Evolutionary conservation across 2,888 invertebrate genomes (phyloP), one percentile per base, ranked within the genome.

Genomic region (Agriotes lineatus): DNA sequence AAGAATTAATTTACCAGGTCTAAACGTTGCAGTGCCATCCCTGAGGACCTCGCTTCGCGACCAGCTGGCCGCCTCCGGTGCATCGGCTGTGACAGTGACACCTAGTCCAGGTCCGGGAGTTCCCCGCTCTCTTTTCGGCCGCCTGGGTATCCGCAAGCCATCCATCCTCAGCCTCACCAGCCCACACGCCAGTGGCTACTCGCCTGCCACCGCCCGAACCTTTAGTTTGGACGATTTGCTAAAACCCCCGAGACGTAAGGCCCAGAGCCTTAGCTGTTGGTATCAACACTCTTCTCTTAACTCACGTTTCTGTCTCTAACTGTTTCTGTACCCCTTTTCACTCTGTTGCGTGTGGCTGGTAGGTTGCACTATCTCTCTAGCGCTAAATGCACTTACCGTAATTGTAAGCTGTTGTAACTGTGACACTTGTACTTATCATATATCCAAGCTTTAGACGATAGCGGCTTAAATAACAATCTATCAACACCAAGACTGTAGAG

Each of bases 161-260:
- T 93, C 93, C 85, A 90, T 93, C 87, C 88, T 93, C 86, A 92
- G 92, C 87, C 90, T 92, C 86, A 90, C 91, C 89, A 88, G 90
- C 86, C 87, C 88, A 87, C 84, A 85, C 85, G 82, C 85, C 83
- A 81, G 84, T 81, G 82, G 82, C 75, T 82, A 82, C 76, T 79
- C 84, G 77, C 85, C 86, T 77, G 89, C 89, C 80, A 89, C 91
- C 85, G 90, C 91, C 85, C 89, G 93, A 87, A 93, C 93, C 85
- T 93, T 93, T 90, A 93, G 93, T 89, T 90, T 93, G 89, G 93
- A 93, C 89, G 93, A 93, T 91, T 90, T 93, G 86, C 91, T 93
- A 88, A 91, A 92, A 88, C 91, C 90, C 87, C 90, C 90, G 85
- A 90, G 91, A 91, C 92, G 92, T 92, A 92, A 92, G 91, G 89